A percentile compares a stretch with the other conserved stretches of the same genome.
Evolutionary conservation across 2,888 invertebrate species (phyloP).

Genomic region (Iphiclides podalirius): DNA sequence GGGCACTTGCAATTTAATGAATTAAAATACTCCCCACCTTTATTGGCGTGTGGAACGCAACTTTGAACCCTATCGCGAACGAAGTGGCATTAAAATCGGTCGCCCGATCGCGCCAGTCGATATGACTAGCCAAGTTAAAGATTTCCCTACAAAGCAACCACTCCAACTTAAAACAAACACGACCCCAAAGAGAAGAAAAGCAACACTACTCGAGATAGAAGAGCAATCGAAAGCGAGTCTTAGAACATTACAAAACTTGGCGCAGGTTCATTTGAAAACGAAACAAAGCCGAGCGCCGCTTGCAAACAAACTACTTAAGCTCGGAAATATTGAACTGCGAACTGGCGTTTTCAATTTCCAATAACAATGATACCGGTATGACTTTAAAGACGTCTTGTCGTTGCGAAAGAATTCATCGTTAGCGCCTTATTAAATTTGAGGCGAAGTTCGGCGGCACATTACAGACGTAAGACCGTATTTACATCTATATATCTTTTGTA

Average conservation of each 20-base stretch:
- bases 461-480: too few species aligned
- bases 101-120: slow-evolving; percentile 14
- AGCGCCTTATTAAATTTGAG: slow-evolving; percentile 33
- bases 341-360: slow-evolving; percentile 46
- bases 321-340: slow-evolving; percentile 48
- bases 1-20: slow-evolving; percentile 18
- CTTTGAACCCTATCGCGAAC: slow-evolving; percentile 3
- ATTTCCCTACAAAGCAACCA: slow-evolving; percentile 34
- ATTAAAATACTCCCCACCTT: slow-evolving; percentile 13
- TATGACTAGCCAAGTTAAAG: slow-evolving; percentile 27
- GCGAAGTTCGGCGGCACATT: not conserved
- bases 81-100: slow-evolving; percentile 11
- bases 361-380: slow-evolving; percentile 39
- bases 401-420: slow-evolving; percentile 36
- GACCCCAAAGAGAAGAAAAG: slow-evolving; percentile 34
- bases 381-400: slow-evolving; percentile 30
- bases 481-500: slow-evolving; percentile 20
- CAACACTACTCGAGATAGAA: slow-evolving; percentile 36
- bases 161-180: slow-evolving; percentile 41
- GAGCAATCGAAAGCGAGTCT: slow-evolving; percentile 44
- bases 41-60: not conserved
- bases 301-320: slow-evolving; percentile 53
- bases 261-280: slow-evolving; percentile 45
- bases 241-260: slow-evolving; percentile 36
- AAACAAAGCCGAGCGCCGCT: slow-evolving; percentile 45